These are phyloP conservation scores for Channa striata DNA, from an alignment of 2,797 vertebrate genomes.

Conservation along the genomic window DNA sequence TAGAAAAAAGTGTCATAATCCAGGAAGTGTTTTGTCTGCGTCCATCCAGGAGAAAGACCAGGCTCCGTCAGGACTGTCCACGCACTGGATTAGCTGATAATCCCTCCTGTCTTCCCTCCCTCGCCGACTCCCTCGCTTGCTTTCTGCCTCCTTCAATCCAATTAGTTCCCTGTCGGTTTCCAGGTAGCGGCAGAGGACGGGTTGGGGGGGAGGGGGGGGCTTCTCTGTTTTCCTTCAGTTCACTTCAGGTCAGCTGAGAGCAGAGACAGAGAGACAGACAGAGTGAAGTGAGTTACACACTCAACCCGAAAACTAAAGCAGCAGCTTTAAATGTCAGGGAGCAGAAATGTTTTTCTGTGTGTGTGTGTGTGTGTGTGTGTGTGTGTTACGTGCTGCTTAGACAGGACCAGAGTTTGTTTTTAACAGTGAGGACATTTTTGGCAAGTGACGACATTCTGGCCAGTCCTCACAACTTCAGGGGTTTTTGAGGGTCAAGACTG, in stretches of 20 bases:
- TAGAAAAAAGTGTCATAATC: slow-evolving; percentile 63
- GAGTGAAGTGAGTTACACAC: slow-evolving; percentile 41
- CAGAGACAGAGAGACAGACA: slow-evolving; percentile 42
- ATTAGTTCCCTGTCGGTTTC: slow-evolving; percentile 64
- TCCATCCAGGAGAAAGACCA: slow-evolving; percentile 47
- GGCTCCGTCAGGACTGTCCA: slow-evolving; percentile 70
- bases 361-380: too few species aligned
- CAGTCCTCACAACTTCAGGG: too few species aligned
- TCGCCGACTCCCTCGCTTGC: slow-evolving; percentile 62
- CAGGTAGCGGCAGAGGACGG: slow-evolving; percentile 45
- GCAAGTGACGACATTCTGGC: too few species aligned
- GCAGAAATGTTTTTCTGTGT: too few species aligned
- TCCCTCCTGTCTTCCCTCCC: slow-evolving; percentile 71
- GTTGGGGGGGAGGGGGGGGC: slow-evolving; percentile 43
- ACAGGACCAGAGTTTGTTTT: too few species aligned
- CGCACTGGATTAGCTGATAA: slow-evolving; percentile 78
- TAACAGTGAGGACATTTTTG: too few species aligned
- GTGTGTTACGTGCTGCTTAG: too few species aligned
- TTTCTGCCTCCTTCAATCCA: slow-evolving; percentile 77
- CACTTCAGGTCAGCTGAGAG: slow-evolving; percentile 57
- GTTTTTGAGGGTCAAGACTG: too few species aligned
- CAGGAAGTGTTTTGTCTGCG: slow-evolving; percentile 62
- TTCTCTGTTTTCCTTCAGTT: slow-evolving; percentile 64
- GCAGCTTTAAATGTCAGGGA: slow-evolving; percentile 10
- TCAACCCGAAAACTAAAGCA: slow-evolving; percentile 18